Percentiles rank a stretch among this genome's conserved stretches.
Conservation (phyloP, 2,113 vertebrate species). For the human (Homo sapiens) region GRCh38 chr9:88605001-88605500, state of each 20-base stretch:
- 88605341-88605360: background rate
- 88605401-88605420: background rate
- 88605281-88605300: background rate
- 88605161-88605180: slow-evolving; percentile 42
- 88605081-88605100: background rate
- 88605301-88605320: background rate
- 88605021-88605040: background rate
- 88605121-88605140: slow-evolving; percentile 12
- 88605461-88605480: background rate
- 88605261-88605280: slow-evolving; percentile 36
- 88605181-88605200: slow-evolving; percentile 46
- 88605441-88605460: background rate
- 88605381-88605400: background rate
- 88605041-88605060: background rate
- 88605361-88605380: slow-evolving; percentile 10
- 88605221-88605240: slow-evolving; percentile 3
- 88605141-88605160: background rate
- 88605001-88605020: background rate
- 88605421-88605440: background rate
- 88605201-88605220: slow-evolving; percentile 9
- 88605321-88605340: background rate
- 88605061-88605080: background rate
- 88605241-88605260: slow-evolving; percentile 39
- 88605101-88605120: slow-evolving; percentile 41
- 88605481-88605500: background rate